Conservation (phyloP, 1,140 invertebrate genomes). For the Lasaia peninsularis region DNA sequence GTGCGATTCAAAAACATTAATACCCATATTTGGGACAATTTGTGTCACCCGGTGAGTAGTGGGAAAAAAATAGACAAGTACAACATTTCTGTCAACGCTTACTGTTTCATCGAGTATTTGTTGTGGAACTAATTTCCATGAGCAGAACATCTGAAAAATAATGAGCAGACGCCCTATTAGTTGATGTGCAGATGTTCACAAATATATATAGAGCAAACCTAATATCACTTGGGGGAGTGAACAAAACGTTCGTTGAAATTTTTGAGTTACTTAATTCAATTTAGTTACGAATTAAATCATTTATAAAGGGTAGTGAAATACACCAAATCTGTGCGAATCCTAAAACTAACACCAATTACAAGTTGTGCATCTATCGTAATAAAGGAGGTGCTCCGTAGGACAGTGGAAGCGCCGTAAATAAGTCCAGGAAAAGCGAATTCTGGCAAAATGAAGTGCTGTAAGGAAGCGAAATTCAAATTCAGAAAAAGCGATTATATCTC, state of each 20-base stretch:
- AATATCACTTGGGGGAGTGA: background rate
- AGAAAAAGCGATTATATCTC: constrained; percentile 60
- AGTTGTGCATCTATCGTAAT: constrained; percentile 1
- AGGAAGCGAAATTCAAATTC: constrained; percentile 45
- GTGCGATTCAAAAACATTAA: constrained; percentile 40
- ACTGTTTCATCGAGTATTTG: constrained; percentile 74
- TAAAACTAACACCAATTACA: background rate
- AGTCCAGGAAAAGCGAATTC: constrained; percentile 8
- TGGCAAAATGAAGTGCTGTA: constrained; percentile 27
- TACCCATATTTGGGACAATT: constrained; percentile 31
- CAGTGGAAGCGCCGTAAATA: background rate
- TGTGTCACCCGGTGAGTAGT: constrained; percentile 58
- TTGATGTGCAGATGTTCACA: constrained; percentile 32
- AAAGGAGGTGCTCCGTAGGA: constrained; percentile 6
- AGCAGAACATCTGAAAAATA: constrained; percentile 75
- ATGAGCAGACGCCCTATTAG: constrained; percentile 69
- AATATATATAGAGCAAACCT: constrained; percentile 1
- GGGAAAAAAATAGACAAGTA: constrained; percentile 68
- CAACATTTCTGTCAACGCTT: constrained; percentile 68
- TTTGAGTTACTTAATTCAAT: background rate
- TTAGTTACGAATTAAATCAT: background rate
- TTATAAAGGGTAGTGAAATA: background rate
- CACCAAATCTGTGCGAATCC: background rate
- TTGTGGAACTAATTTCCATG: constrained; percentile 74
- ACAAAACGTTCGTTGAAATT: constrained; percentile 3